Evolutionary conservation across 2,888 invertebrate genomes (phyloP), one percentile per base, ranked within the genome.

Genomic region (Lissocephala sabroskyi): DNA sequence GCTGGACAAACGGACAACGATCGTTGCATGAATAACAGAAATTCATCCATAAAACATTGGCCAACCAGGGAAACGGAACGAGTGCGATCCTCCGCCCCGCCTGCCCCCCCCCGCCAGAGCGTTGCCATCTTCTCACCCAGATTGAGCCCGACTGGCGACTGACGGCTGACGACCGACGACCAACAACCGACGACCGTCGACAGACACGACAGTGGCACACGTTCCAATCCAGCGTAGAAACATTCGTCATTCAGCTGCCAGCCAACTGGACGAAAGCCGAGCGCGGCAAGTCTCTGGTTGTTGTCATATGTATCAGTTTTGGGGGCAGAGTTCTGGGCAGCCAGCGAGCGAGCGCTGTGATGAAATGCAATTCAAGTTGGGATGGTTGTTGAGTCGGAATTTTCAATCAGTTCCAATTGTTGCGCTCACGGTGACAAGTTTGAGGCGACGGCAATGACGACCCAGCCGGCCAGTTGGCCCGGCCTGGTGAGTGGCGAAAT

Each of bases 11-110:
- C 16, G 42, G 41, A 52, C 55, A 46, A 58, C 56, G 73, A 66
- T 73, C 66, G 62, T 59, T 68, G 68, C 76, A 70, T 70, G 74
- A 74, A 79, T 65, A 60, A 66, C 70, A 73, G 76, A 79, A 79
- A 79, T 81, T 81, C 81, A 81, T 81, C 82, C 80, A 81, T 81
- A 81, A 81, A 81, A 81, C 81, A 81, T 81, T 67, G 71, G 74
- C n/a, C 48, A 50, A 50, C 47, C 36, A 14, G 44, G 55, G 48
- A 46, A 13, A n/a, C 7, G 37, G 10, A n/a, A 17, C 37, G 2
- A n/a, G n/a, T n/a, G n/a, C n/a, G 14, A 13, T 13, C 13, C 36
- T 10, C 14, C 14, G 10, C 36, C 36, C 17, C 23, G n/a, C 23
- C 39, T n/a, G n/a, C n/a, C n/a, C n/a, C n/a, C n/a, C n/a, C n/a